phyloP scores from a whole-genome alignment of 1,140 invertebrate species.

The Episyrphus balteatus region DNA sequence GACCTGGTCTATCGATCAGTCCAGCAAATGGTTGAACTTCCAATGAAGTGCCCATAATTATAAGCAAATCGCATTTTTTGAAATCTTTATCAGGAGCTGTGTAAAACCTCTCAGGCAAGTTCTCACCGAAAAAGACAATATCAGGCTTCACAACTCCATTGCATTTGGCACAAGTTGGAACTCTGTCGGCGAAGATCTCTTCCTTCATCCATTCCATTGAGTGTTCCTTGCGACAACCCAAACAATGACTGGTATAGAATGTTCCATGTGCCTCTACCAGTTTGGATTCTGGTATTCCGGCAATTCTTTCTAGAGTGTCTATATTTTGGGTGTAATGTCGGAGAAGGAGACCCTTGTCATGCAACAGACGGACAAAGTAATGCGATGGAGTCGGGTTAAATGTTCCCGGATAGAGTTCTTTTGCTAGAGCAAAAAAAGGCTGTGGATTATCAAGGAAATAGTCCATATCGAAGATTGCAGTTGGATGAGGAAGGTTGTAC shows the following conservation, averaged over 20 bases:
- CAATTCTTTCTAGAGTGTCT: slow-evolving; percentile 79
- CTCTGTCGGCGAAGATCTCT: slow-evolving; percentile 56
- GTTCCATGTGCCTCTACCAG: slow-evolving; percentile 90
- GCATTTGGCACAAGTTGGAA: slow-evolving; percentile 63
- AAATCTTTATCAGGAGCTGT: slow-evolving; percentile 61
- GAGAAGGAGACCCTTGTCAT: slow-evolving; percentile 67
- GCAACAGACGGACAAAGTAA: slow-evolving; percentile 69
- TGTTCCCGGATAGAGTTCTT: slow-evolving; percentile 70
- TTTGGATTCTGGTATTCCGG: slow-evolving; percentile 75
- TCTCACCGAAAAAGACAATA: slow-evolving; percentile 91
- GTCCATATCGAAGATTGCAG: slow-evolving; percentile 88
- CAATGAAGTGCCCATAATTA: slow-evolving; percentile 91
- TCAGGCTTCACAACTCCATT: slow-evolving; percentile 81
- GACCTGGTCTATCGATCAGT: slow-evolving; percentile 59
- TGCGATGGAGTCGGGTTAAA: slow-evolving; percentile 75
- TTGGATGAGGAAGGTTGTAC: slow-evolving; percentile 85
- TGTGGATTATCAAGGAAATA: slow-evolving; percentile 72
- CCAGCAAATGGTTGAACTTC: slow-evolving; percentile 94
- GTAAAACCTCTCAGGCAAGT: slow-evolving; percentile 67
- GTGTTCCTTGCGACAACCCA: slow-evolving; percentile 64
- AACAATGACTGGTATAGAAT: slow-evolving; percentile 79
- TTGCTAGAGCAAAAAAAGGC: slow-evolving; percentile 78
- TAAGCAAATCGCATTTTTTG: slow-evolving; percentile 75
- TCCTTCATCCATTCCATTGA: slow-evolving; percentile 65
- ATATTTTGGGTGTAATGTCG: slow-evolving; percentile 91